Evolutionary conservation across 53 echinoderm and acorn worm genomes (phyloP), one percentile per base, ranked within the genome.

Genomic region (Crossaster papposus): DNA sequence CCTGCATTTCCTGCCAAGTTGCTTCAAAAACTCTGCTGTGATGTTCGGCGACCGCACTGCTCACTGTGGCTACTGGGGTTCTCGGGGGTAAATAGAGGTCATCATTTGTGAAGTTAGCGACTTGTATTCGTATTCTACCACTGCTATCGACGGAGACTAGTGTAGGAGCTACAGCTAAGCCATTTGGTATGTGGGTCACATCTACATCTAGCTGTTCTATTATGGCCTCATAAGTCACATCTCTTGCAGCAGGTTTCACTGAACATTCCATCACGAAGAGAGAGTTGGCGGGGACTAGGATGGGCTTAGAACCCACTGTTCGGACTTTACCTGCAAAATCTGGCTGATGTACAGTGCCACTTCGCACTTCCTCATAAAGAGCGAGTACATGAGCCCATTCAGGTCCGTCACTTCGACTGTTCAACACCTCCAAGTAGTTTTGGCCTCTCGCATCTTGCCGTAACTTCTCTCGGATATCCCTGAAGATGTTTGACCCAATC

Each of bases 371-470:
- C 68, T 68, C n/a, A n/a, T n/a, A n/a, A n/a, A n/a, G n/a, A n/a
- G n/a, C n/a, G n/a, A n/a, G n/a, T n/a, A n/a, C n/a, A 78, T 89
- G 91, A 0, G 80, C 89, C 88, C 88, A 89, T 18, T 91, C 38
- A 2, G 24, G 9, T 36, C 64, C 78, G 2, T 84, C 84, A 62
- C 44, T 51, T 12, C 32, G 2, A 12, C 64, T 78, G 72, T 64
- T 6, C 70, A 90, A 33, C 33, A 36, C 51, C 79, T 64, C 52
- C 64, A 77, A 13, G 78, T 74, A 91, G 50, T 91, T 65, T 22
- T 37, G 15, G 38, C 83, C 83, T 15, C 72, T 70, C 38, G 29
- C 18, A 14, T n/a, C n/a, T n/a, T n/a, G n/a, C n/a, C n/a, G n/a
- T n/a, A n/a, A n/a, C n/a, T n/a, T n/a, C n/a, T n/a, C n/a, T n/a